A percentile compares a stretch with the other conserved stretches of the same genome.
Evolutionary conservation across 2,797 vertebrate genomes (phyloP).

Genomic region (Pseudotriccus pelzelni): DNA sequence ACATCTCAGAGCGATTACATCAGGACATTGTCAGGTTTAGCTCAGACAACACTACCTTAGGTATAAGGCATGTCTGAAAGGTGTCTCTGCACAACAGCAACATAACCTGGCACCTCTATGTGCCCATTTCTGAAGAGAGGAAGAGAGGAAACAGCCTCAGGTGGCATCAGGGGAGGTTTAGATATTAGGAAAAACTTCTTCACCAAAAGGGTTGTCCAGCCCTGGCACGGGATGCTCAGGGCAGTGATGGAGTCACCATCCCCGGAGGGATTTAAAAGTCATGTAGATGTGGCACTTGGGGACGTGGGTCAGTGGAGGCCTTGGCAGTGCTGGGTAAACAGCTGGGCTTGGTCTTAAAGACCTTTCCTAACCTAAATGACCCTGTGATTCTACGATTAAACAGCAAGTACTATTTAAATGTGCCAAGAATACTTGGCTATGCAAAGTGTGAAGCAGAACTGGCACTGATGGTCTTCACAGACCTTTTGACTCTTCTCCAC

Average conservation of each 20-base stretch:
- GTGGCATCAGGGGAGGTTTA: background rate
- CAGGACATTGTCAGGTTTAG: background rate
- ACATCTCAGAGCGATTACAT: background rate
- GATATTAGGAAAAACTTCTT: background rate
- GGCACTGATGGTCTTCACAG: background rate
- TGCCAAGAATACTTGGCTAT: background rate
- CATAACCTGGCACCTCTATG: fast-evolving
- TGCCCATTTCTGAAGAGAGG: background rate
- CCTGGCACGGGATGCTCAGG: background rate
- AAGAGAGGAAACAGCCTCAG: background rate
- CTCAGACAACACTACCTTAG: background rate
- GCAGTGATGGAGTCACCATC: background rate
- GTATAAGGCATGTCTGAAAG: background rate
- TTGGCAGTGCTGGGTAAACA: background rate
- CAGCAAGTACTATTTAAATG: background rate
- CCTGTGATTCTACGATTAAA: background rate
- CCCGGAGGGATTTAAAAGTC: background rate
- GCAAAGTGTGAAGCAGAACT: background rate
- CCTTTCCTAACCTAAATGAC: background rate
- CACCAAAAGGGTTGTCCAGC: background rate
- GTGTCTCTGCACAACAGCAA: background rate
- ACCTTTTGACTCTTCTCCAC: background rate
- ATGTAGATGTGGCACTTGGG: fast-evolving
- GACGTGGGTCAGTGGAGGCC: background rate
- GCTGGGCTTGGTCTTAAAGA: background rate